Percentiles rank a stretch among this genome's conserved stretches.
phyloP scores from a whole-genome alignment of 2,888 invertebrate genomes.

The Aromia moschata region DNA sequence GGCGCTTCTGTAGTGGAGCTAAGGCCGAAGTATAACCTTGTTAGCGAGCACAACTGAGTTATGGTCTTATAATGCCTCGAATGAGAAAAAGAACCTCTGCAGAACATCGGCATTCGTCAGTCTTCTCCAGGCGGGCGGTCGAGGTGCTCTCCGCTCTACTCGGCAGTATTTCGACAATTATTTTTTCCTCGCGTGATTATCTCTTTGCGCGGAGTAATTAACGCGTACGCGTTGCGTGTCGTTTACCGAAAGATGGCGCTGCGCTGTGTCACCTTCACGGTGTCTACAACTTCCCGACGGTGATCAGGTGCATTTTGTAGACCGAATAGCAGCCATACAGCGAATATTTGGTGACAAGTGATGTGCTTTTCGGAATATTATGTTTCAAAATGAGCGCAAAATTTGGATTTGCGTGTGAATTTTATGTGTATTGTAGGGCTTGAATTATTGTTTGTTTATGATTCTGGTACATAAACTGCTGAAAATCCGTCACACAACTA shows the following conservation, averaged over 20 bases:
- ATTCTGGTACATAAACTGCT: too few species aligned
- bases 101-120: conserved; percentile 59
- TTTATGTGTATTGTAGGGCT: not conserved
- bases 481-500: too few species aligned
- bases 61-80: conserved; percentile 63
- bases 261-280: not conserved
- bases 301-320: not conserved
- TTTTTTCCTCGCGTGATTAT: not conserved
- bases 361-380: too few species aligned
- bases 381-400: too few species aligned
- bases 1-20: conserved; percentile 57
- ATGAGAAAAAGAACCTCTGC: conserved; percentile 59
- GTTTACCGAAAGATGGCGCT: conserved; percentile 7
- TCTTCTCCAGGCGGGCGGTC: conserved; percentile 56
- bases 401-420: not conserved
- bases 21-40: conserved; percentile 65
- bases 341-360: too few species aligned
- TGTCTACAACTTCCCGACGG: not conserved
- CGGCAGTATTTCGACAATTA: conserved; percentile 1
- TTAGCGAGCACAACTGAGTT: conserved; percentile 64
- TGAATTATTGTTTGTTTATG: too few species aligned
- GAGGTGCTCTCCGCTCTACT: conserved; percentile 32
- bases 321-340: too few species aligned
- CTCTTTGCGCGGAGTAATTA: not conserved
- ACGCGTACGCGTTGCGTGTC: not conserved